Evolutionary conservation across 2,888 invertebrate genomes (phyloP).

Genomic region (Pandemis corylana): DNA sequence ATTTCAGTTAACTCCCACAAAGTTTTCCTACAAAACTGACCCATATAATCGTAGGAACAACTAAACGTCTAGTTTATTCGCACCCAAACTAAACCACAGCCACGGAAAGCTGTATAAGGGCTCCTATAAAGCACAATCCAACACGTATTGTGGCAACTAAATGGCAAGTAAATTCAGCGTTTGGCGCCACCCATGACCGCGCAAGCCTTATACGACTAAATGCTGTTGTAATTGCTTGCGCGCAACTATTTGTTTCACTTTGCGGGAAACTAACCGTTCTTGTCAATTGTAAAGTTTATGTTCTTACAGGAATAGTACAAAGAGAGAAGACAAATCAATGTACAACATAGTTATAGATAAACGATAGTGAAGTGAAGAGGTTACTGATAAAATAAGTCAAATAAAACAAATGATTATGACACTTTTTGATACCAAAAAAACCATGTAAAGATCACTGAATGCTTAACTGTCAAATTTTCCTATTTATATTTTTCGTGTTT

Average conservation of each 20-base stretch:
- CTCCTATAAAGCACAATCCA: slow-evolving; percentile 53
- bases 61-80: slow-evolving; percentile 24
- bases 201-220: slow-evolving; percentile 34
- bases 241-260: slow-evolving; percentile 2
- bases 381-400: too few relatives aligned
- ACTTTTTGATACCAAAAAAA: too few relatives aligned
- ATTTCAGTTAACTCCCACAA: background rate
- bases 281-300: background rate
- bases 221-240: slow-evolving; percentile 15
- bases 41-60: slow-evolving; percentile 1
- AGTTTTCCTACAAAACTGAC: slow-evolving; percentile 18
- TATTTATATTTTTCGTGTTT: too few relatives aligned
- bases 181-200: slow-evolving; percentile 32
- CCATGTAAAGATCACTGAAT: too few relatives aligned
- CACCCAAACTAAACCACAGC: slow-evolving; percentile 43
- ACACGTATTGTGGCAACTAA: slow-evolving; percentile 49
- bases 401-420: too few relatives aligned
- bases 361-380: too few relatives aligned
- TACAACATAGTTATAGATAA: too few relatives aligned
- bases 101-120: slow-evolving; percentile 50
- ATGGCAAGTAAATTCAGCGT: slow-evolving; percentile 35
- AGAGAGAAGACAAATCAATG: too few relatives aligned
- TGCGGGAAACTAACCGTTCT: background rate
- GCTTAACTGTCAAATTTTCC: too few relatives aligned
- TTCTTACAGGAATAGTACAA: background rate